These are phyloP conservation scores for Pterocles burchelli DNA, from an alignment of 2,113 vertebrate genomes.

Conservation along the genomic window DNA sequence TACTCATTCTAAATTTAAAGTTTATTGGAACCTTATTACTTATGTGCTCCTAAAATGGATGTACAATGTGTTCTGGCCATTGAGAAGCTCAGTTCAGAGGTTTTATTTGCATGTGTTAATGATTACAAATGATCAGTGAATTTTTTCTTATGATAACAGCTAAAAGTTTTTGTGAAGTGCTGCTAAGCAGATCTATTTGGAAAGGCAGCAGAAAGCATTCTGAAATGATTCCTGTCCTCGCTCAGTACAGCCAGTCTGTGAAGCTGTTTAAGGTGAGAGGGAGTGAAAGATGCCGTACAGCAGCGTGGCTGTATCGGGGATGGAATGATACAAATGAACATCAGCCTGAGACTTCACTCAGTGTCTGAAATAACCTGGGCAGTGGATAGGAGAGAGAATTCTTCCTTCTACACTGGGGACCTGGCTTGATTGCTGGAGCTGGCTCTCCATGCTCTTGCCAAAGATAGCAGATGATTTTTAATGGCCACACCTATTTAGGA, in stretches of 20 bases:
- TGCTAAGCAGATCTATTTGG: neutral
- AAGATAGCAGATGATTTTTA: conserved; percentile 22
- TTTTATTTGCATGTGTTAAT: neutral
- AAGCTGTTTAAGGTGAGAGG: neutral
- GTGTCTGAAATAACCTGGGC: neutral
- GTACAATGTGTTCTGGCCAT: neutral
- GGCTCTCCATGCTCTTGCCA: neutral
- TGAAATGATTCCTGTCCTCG: neutral
- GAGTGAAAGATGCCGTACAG: neutral
- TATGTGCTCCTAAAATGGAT: neutral
- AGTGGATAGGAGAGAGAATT: neutral
- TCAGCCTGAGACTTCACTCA: neutral
- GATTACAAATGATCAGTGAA: neutral
- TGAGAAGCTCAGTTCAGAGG: neutral
- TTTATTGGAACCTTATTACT: neutral
- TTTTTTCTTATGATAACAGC: neutral
- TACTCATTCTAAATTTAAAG: neutral
- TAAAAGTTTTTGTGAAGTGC: neutral
- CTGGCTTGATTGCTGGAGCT: conserved; percentile 9
- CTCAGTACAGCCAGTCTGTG: neutral
- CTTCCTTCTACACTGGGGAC: neutral
- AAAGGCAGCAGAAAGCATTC: neutral
- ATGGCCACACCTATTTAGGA: neutral
- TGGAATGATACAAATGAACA: rapidly evolving
- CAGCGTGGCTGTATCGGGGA: rapidly evolving